These are phyloP conservation scores for Nomada goodeniana DNA, from an alignment of 2,888 invertebrate species.

Conservation along the genomic window DNA sequence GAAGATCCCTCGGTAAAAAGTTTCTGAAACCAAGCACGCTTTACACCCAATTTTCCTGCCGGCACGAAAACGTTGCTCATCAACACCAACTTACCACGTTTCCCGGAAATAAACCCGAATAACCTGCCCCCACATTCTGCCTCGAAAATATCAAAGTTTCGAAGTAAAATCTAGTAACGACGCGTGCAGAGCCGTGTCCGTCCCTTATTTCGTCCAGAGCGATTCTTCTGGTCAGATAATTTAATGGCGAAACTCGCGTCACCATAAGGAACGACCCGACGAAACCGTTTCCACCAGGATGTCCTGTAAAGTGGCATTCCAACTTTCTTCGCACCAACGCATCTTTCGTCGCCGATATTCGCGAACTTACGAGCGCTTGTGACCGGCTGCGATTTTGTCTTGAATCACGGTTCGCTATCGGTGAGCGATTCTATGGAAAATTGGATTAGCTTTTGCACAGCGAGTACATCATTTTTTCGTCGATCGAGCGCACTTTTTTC, in stretches of 20 bases:
- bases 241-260: slow-evolving; percentile 7
- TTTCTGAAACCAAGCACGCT: slow-evolving; percentile 8
- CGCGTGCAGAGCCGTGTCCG: not conserved
- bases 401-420: slow-evolving; percentile 20
- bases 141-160: slow-evolving; percentile 32
- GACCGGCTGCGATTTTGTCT: slow-evolving; percentile 1
- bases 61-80: not conserved
- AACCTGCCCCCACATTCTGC: not conserved
- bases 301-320: not conserved
- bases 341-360: not conserved
- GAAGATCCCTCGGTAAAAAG: not conserved
- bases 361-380: no score
- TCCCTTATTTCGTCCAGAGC: not conserved
- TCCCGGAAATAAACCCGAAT: slow-evolving; percentile 15
- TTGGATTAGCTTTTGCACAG: slow-evolving; percentile 37
- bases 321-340: slow-evolving; percentile 23
- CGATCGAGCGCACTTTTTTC: not conserved
- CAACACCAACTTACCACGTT: slow-evolving; percentile 5
- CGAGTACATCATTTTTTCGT: not conserved
- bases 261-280: slow-evolving; percentile 20
- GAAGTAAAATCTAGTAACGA: slow-evolving; percentile 25
- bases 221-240: slow-evolving; percentile 1
- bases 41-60: slow-evolving; percentile 7
- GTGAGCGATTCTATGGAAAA: slow-evolving; percentile 28
- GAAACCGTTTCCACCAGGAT: slow-evolving; percentile 7